phyloP scores from a whole-genome alignment of 2,888 invertebrate species.

The Lamproptera curius region DNA sequence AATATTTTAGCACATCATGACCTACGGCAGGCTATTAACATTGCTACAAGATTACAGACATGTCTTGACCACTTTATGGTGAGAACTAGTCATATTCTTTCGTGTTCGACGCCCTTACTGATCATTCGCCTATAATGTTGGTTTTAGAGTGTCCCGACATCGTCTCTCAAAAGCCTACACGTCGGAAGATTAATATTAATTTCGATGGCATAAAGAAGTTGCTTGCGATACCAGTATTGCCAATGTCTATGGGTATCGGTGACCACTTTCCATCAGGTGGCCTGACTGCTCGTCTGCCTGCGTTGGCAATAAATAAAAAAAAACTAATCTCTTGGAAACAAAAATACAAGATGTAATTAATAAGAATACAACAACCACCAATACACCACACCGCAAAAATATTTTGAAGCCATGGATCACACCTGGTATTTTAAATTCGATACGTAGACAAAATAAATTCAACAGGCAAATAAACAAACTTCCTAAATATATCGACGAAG shows the following conservation, averaged over 20 bases:
- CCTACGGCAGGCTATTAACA: background rate
- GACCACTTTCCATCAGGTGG: too few relatives aligned
- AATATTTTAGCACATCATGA: background rate
- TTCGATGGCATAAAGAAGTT: too few relatives aligned
- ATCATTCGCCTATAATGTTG: constrained; percentile 5
- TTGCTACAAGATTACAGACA: background rate
- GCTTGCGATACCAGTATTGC: too few relatives aligned
- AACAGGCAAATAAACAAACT: background rate
- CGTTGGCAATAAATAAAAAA: too few relatives aligned
- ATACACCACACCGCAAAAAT: background rate
- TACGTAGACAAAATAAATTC: background rate
- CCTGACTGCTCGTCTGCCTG: too few relatives aligned
- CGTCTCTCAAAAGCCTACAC: too few relatives aligned
- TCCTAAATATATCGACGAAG: background rate
- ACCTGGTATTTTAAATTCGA: background rate
- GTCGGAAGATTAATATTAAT: too few relatives aligned
- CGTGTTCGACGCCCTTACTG: background rate
- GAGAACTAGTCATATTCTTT: background rate
- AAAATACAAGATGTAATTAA: background rate
- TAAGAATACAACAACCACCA: background rate
- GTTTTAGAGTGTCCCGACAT: too few relatives aligned
- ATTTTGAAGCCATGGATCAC: too few relatives aligned
- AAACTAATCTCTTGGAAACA: background rate
- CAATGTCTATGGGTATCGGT: too few relatives aligned
- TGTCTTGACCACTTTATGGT: constrained; percentile 5